Conservation (phyloP, 2,113 vertebrate species). For the Neolamprologus cancellatus region DNA sequence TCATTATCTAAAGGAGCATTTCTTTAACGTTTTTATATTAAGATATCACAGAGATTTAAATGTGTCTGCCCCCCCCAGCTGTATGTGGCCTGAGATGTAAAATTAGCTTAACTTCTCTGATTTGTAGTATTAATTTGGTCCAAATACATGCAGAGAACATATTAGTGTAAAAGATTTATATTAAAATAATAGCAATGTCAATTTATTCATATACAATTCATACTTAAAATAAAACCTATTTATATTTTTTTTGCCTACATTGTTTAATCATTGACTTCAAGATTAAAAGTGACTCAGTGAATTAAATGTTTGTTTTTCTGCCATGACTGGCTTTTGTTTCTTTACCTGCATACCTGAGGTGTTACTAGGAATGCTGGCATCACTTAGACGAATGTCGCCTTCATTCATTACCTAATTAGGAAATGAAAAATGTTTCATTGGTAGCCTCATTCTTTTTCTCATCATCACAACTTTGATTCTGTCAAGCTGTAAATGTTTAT, state of each 20-base stretch:
- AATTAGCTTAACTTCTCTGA: background rate
- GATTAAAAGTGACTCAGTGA: background rate
- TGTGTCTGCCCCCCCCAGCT: background rate
- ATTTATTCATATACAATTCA: background rate
- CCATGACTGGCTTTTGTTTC: rapidly evolving
- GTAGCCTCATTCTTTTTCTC: background rate
- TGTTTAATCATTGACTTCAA: background rate
- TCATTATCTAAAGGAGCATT: background rate
- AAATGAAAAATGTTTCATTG: background rate
- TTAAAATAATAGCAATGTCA: background rate
- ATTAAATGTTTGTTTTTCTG: background rate
- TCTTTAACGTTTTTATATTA: background rate
- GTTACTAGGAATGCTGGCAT: background rate
- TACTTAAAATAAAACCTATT: background rate
- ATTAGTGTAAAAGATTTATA: rapidly evolving
- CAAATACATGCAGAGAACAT: background rate
- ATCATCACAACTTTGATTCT: background rate
- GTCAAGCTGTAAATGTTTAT: background rate
- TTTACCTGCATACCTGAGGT: background rate
- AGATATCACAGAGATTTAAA: background rate
- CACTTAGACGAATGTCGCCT: rapidly evolving
- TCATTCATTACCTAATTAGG: background rate
- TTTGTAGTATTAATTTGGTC: background rate
- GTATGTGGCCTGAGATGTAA: background rate
- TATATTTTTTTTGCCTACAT: background rate